phyloP scores from a whole-genome alignment of 2,888 invertebrate species.

The Ennomos erosarius region DNA sequence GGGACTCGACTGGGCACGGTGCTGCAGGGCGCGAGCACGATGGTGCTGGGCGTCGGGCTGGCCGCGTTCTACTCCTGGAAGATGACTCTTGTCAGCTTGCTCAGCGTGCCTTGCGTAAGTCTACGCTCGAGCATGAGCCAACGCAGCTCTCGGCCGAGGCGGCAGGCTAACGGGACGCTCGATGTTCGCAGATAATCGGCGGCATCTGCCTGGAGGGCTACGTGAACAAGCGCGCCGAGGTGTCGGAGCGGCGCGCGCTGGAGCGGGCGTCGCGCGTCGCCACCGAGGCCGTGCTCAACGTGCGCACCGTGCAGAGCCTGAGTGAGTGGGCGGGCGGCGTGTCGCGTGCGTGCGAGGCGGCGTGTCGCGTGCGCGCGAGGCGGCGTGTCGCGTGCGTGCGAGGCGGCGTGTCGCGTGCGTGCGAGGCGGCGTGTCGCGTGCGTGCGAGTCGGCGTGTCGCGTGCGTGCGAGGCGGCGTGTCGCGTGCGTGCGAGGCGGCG shows the following conservation, averaged over 20 bases:
- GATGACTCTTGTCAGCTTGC: conserved; percentile 86
- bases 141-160: background rate
- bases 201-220: conserved; percentile 86
- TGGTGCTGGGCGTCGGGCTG: conserved; percentile 83
- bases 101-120: conserved; percentile 86
- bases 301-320: conserved; percentile 87
- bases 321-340: no score
- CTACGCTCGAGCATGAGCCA: background rate
- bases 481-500: no score
- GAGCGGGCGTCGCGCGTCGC: conserved; percentile 86
- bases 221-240: conserved; percentile 80
- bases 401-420: no score
- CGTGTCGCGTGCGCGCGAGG: no score
- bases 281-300: conserved; percentile 87
- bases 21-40: conserved; percentile 85
- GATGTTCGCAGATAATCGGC: conserved; percentile 71
- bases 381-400: no score
- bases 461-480: no score
- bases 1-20: conserved; percentile 85
- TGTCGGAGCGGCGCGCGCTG: conserved; percentile 81
- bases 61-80: conserved; percentile 86
- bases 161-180: background rate
- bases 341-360: no score
- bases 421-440: no score
- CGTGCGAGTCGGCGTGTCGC: no score